Evolutionary conservation across 2,888 invertebrate genomes (phyloP), one percentile per base, ranked within the genome.

Genomic region (Xestia c-nigrum): DNA sequence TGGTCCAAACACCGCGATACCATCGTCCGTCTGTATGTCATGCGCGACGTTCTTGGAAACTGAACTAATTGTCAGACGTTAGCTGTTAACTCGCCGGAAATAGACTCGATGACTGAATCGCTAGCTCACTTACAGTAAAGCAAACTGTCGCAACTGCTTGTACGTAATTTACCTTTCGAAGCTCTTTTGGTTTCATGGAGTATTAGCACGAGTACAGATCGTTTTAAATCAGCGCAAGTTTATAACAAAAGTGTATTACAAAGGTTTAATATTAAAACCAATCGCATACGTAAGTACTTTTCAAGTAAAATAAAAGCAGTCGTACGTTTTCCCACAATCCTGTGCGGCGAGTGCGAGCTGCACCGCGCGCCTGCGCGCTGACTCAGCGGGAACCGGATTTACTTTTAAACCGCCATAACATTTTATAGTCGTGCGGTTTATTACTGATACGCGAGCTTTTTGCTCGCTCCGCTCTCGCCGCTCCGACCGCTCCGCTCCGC

Each of bases 21-120:
- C 78, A 87, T 81, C 83, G 76, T 76, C 61, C 43, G 85, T 78
- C 80, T 79, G 76, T 84, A 79, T 73, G 85, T 78, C 72, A 68
- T 71, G 65, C 24, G 65, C n/a, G 16, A 66, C 59, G 72, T 90
- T 91, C 90, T 87, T 73, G 85, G 88, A 91, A 89, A 85, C 66
- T 81, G 76, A 79, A 78, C 87, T 87, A 85, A 85, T 87, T 87
- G 86, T 80, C 83, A 72, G 80, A 70, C 66, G 14, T 63, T 46
- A 73, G 50, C 72, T 31, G 31, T 16, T 74, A 83, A 64, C 21
- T 19, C 19, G 80, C 76, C 88, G 86, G 90, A 90, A 87, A 90
- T 86, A 86, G 79, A 71, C 31, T 3, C 78, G 78, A 77, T 70
- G 43, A 21, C 38, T 78, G 61, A 61, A 71, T 79, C 43, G 43